Evolutionary conservation across 2,113 vertebrate species (phyloP).

Genomic region (Nasalis larvatus): DNA sequence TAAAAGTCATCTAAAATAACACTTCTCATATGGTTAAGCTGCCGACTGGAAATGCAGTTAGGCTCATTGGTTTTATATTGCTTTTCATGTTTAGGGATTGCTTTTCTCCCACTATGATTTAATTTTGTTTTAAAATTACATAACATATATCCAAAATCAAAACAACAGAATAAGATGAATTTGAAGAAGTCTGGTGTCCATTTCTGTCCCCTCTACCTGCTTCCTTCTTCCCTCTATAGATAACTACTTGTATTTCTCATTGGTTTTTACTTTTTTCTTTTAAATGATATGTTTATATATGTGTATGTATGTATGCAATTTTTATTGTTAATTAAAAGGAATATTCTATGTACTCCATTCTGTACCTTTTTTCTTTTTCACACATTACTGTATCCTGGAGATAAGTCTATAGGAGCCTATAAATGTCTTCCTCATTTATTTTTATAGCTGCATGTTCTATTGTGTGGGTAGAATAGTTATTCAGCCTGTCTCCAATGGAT

Average conservation of each 20-base stretch:
- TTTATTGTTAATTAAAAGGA: conserved; percentile 11
- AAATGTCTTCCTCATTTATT: neutral
- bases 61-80: conserved; percentile 39
- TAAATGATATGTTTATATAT: neutral
- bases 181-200: neutral
- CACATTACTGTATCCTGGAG: neutral
- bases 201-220: neutral
- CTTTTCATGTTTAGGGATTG: conserved; percentile 10
- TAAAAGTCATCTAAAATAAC: neutral
- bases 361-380: neutral
- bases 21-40: neutral
- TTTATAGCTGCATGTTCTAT: neutral
- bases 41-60: neutral
- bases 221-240: neutral
- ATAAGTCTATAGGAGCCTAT: neutral
- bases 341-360: neutral
- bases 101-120: neutral
- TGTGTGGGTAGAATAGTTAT: neutral
- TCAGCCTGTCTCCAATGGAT: neutral
- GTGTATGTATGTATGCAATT: neutral
- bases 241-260: neutral
- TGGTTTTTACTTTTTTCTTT: neutral
- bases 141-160: conserved; percentile 28
- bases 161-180: neutral
- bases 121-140: conserved; percentile 34